Conservation (phyloP, 2,888 invertebrate genomes). For the Nomada ferruginata region DNA sequence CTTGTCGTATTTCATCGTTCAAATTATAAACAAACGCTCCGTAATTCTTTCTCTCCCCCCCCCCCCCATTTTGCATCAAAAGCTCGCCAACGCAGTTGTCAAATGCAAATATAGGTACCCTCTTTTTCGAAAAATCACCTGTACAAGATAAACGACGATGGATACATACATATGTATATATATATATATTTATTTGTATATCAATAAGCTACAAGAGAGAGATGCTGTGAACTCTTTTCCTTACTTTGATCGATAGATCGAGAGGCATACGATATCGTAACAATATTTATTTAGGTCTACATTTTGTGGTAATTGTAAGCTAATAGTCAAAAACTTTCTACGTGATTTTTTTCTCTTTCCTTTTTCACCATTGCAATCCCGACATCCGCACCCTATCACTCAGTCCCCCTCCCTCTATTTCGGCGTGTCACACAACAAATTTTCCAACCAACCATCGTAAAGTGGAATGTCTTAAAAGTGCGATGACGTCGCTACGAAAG, state of each 20-base stretch:
- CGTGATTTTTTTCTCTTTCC: not conserved
- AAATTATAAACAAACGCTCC: not conserved
- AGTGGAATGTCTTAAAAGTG: conserved; percentile 47
- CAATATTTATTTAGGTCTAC: conserved; percentile 26
- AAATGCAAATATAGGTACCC: conserved; percentile 32
- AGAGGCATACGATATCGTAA: conserved; percentile 19
- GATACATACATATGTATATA: conserved; percentile 39
- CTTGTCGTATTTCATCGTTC: not conserved
- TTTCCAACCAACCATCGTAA: conserved; percentile 11
- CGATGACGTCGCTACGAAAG: not conserved
- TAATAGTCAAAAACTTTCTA: not conserved
- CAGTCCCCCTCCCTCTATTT: not conserved
- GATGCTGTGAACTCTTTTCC: conserved; percentile 38
- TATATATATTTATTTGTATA: conserved; percentile 76
- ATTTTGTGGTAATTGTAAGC: conserved; percentile 22
- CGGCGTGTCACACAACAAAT: not conserved
- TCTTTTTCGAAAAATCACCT: conserved; percentile 50
- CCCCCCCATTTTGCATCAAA: not conserved
- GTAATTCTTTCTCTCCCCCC: not conserved
- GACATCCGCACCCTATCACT: not conserved
- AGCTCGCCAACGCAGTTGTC: not conserved
- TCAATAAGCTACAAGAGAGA: conserved; percentile 78
- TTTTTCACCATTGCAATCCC: not conserved
- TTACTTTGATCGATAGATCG: conserved; percentile 18
- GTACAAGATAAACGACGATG: conserved; percentile 61